Conservation (phyloP, 2,113 vertebrate genomes). For the Bubo bubo region DNA sequence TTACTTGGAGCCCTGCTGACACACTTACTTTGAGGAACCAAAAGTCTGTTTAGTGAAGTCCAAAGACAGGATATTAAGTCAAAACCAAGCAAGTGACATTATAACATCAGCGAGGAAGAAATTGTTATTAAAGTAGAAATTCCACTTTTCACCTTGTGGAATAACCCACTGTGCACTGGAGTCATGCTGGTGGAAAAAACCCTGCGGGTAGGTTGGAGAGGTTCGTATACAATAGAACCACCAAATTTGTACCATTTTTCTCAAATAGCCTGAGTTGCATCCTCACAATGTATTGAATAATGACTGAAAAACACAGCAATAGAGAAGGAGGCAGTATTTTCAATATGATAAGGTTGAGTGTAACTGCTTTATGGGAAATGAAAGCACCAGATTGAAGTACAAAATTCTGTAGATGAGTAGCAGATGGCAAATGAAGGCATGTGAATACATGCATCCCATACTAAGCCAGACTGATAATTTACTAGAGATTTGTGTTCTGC, state of each 20-base stretch:
- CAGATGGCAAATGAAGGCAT: conserved; percentile 63
- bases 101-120: neutral
- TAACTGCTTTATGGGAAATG: neutral
- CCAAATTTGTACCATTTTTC: neutral
- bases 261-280: neutral
- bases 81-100: neutral
- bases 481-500: neutral
- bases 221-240: neutral
- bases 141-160: neutral
- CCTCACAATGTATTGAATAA: neutral
- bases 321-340: neutral
- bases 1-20: neutral
- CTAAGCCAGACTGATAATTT: neutral
- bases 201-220: neutral
- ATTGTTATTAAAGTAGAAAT: neutral
- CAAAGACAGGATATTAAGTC: neutral
- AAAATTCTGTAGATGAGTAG: conserved; percentile 36
- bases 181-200: neutral
- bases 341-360: neutral
- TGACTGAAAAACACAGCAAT: neutral
- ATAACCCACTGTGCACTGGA: neutral
- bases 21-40: neutral
- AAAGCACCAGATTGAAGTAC: conserved; percentile 29
- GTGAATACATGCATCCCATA: conserved; percentile 13
- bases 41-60: neutral